These are phyloP conservation scores for Pseudorasbora parva DNA, from an alignment of 2,113 vertebrate genomes.

Conservation along the genomic window DNA sequence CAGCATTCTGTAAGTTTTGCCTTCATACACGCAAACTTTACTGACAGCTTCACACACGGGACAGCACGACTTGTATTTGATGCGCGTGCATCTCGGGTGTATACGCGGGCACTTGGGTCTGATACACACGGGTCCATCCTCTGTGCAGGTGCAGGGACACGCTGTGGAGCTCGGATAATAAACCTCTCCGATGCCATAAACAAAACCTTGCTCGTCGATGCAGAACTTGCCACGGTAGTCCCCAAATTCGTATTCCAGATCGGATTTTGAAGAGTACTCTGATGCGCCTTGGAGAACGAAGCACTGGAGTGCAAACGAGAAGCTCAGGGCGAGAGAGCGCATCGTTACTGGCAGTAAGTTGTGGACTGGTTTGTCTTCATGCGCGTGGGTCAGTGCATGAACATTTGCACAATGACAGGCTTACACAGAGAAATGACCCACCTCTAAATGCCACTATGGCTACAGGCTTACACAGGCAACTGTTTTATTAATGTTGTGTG, in stretches of 20 bases:
- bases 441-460: neutral
- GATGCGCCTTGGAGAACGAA: slow-evolving; percentile 46
- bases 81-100: slow-evolving; percentile 77
- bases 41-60: slow-evolving; percentile 77
- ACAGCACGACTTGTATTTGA: slow-evolving; percentile 74
- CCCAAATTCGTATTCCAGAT: slow-evolving; percentile 76
- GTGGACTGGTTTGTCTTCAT: neutral
- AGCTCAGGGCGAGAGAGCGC: slow-evolving; percentile 48
- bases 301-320: slow-evolving; percentile 48
- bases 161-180: slow-evolving; percentile 73
- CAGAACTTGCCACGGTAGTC: slow-evolving; percentile 82
- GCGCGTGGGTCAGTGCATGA: neutral
- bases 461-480: neutral
- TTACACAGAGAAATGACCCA: slow-evolving; percentile 7
- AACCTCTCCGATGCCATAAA: slow-evolving; percentile 75
- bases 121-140: slow-evolving; percentile 76
- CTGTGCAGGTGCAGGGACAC: slow-evolving; percentile 81
- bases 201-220: slow-evolving; percentile 78
- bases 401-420: slow-evolving; percentile 9
- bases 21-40: slow-evolving; percentile 74
- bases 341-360: slow-evolving; percentile 33
- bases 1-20: slow-evolving; percentile 73
- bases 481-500: too few relatives aligned
- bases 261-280: slow-evolving; percentile 69
- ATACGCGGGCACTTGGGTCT: slow-evolving; percentile 76